Conservation (phyloP, 2,797 vertebrate genomes). For the Setipinna tenuifilis region DNA sequence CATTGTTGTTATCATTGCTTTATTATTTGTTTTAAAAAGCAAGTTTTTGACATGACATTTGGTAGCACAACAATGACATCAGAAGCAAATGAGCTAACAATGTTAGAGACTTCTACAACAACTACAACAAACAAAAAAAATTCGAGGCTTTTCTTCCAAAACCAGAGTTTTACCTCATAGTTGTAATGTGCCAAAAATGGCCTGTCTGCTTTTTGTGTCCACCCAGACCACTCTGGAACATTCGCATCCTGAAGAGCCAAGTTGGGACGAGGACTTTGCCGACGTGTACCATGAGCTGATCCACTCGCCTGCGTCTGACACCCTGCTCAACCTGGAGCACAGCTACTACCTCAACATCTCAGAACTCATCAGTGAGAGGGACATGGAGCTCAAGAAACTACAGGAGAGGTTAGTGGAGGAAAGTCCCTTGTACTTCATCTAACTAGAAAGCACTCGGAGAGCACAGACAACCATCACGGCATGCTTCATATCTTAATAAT, state of each 20-base stretch:
- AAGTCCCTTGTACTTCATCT: not conserved
- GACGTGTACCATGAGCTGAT: conserved; percentile 96
- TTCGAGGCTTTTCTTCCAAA: no score
- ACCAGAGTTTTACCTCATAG: no score
- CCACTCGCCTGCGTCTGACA: conserved; percentile 96
- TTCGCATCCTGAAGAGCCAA: conserved; percentile 89
- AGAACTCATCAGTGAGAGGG: conserved; percentile 94
- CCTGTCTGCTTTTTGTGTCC: not conserved
- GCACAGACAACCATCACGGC: no score
- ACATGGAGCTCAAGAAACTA: conserved; percentile 92
- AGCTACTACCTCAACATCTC: conserved; percentile 98
- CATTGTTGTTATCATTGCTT: no score
- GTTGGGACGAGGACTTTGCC: conserved; percentile 97
- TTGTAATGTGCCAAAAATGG: not conserved
- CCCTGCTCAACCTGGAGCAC: conserved; percentile 93
- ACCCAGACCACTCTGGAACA: conserved; percentile 87
- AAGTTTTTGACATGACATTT: no score
- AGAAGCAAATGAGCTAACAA: no score
- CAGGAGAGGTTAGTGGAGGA: conserved; percentile 83
- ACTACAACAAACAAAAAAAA: no score
- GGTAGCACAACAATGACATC: no score
- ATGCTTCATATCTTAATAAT: no score
- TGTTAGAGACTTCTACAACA: no score
- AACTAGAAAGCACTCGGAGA: no score
- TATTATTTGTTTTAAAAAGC: no score